Evolutionary conservation across 2,888 invertebrate genomes (phyloP).

Genomic region (Esperia sulphurella): DNA sequence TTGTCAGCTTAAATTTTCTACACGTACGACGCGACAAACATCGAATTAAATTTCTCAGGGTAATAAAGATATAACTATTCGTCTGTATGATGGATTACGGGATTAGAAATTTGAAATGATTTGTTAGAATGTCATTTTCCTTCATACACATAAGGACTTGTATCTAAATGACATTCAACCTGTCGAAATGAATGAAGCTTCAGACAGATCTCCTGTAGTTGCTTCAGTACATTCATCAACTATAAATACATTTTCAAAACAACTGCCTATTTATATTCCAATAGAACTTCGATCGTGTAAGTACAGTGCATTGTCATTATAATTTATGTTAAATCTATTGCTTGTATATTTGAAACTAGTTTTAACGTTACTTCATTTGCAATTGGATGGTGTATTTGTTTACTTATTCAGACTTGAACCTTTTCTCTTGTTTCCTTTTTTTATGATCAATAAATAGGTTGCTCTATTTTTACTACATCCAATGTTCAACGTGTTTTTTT

Average conservation of each 20-base stretch:
- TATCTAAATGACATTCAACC: no score
- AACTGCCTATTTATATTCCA: constrained; percentile 5
- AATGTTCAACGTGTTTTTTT: no score
- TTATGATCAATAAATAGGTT: neutral
- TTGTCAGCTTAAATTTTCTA: neutral
- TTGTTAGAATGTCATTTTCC: no score
- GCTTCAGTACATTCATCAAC: no score
- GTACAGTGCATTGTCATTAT: constrained; percentile 41
- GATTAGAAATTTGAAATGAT: no score
- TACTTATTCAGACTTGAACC: neutral
- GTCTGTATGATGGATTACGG: no score
- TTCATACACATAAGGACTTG: no score
- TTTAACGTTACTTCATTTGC: constrained; percentile 30
- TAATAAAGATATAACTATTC: no score
- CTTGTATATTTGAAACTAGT: constrained; percentile 23
- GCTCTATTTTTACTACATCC: no score
- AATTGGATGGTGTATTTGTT: constrained; percentile 13
- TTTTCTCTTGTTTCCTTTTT: neutral
- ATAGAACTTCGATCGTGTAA: constrained; percentile 19
- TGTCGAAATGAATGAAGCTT: no score
- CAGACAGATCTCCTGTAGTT: no score
- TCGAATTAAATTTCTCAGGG: neutral
- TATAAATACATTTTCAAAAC: no score
- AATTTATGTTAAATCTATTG: constrained; percentile 50
- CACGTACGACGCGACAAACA: neutral